Base-by-base conservation (phyloP, 2,797 vertebrate genomes). In the Phylloscopus collybita region DNA sequence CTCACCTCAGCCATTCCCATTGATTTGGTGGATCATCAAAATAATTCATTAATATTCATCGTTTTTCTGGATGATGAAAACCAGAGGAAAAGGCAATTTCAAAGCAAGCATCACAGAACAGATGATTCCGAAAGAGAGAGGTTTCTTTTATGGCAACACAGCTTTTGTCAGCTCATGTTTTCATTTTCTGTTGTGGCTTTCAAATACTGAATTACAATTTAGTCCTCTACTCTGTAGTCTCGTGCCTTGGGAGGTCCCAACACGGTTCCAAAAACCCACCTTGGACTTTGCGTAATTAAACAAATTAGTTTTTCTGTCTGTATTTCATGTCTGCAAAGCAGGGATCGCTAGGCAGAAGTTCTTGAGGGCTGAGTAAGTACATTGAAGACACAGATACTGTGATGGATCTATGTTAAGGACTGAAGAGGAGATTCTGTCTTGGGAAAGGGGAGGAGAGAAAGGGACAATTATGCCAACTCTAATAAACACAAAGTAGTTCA, bases 401-500 rank as follows among this genome's bases (percentile, higher is more conserved):
- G 71, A 50, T 64, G 57, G 64, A 80, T 80, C 90, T 57, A 53
- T 71, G 50, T 34, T 82, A 74, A 80, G 71, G 78, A 82, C 86
- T 93, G 10, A 80, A 88, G 89, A 71, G 72, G 69, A 89, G 79
- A 82, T 78, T 92, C 79, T 74, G 92, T 93, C 93, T 86, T 94
- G 94, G 93, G 80, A 88, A 92, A 85, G 92, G 72, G 76, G 72
- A 91, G 73, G 61, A 93, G 86, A 86, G 78, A 93, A 79, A 76
- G 93, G 91, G 72, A 94, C 96, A 94, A 92, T 96, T 94, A 95
- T 65, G 79, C 95, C 93, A 88, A 80, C 64, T 93, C 94, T 93
- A 93, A 94, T 96, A 94, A 90, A 95, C 94, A 96, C 95, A 86
- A 95, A 95, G 94, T 96, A 96, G 94, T 96, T 97, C 95, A 97